Evolutionary conservation across 2,113 vertebrate genomes (phyloP).

Genomic region (Paradoxurus hermaphroditus): DNA sequence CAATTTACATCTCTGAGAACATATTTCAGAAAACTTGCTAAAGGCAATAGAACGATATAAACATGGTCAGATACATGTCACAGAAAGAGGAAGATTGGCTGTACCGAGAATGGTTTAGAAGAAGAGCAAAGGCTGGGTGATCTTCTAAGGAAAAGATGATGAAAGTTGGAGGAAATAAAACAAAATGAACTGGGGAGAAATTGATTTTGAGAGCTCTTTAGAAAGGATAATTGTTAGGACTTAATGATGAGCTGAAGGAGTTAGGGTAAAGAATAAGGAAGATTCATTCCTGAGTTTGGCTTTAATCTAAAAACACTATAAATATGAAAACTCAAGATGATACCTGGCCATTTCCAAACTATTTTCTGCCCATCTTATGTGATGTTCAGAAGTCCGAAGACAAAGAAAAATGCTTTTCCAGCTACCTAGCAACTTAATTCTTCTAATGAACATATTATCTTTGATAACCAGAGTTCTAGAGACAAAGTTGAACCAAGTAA

Average conservation of each 20-base stretch:
- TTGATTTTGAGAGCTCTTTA: not conserved
- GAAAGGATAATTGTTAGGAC: not conserved
- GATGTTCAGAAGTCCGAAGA: not conserved
- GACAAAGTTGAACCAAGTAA: not conserved
- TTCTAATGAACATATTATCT: not conserved
- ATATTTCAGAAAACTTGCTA: not conserved
- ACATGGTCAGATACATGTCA: not conserved
- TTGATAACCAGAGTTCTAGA: not conserved
- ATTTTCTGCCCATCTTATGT: not conserved
- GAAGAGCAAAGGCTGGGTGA: not conserved
- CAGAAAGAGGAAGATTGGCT: not conserved
- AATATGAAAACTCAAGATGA: not conserved
- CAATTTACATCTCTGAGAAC: not conserved
- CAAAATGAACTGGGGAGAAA: not conserved
- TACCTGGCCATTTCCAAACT: not conserved
- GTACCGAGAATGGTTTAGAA: not conserved
- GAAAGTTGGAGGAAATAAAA: not conserved
- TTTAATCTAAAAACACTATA: not conserved
- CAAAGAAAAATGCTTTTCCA: not conserved
- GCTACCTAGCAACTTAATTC: not conserved
- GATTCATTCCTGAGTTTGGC: not conserved
- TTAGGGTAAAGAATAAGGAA: not conserved
- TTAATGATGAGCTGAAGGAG: not conserved
- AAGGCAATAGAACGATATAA: not conserved
- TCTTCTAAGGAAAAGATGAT: not conserved